A percentile compares a stretch with the other conserved stretches of the same genome.
These are phyloP conservation scores for Diachasmimorpha longicaudata DNA, from an alignment of 1,140 invertebrate species.

Conservation along the genomic window DNA sequence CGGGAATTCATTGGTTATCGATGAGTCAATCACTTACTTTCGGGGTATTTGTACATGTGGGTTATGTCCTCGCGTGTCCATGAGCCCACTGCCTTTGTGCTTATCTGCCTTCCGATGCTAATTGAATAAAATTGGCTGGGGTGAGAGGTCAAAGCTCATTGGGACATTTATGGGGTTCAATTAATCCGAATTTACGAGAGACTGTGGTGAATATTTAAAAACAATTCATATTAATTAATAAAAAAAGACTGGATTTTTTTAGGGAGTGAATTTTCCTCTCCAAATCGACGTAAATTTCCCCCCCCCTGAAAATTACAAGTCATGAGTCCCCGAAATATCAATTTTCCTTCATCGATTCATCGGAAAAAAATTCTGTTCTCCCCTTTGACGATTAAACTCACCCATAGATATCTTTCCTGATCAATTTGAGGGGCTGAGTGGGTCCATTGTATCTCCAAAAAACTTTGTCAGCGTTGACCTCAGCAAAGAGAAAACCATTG, in stretches of 20 bases:
- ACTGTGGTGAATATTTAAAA: no score
- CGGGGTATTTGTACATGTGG: constrained; percentile 84
- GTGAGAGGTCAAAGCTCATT: neutral
- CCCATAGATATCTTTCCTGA: constrained; percentile 76
- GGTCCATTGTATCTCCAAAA: constrained; percentile 84
- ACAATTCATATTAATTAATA: no score
- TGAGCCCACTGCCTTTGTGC: constrained; percentile 84
- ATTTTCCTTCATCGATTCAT: no score
- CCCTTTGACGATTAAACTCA: constrained; percentile 43
- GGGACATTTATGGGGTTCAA: neutral
- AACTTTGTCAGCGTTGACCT: constrained; percentile 89
- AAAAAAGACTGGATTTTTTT: no score
- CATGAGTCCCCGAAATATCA: no score
- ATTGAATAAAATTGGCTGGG: constrained; percentile 30
- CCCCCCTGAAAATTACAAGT: no score
- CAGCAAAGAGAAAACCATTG: constrained; percentile 82
- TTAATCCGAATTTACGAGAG: neutral
- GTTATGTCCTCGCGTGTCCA: constrained; percentile 88
- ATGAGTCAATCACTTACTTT: constrained; percentile 67
- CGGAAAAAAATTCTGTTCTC: no score
- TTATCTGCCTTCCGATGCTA: constrained; percentile 84
- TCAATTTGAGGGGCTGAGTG: constrained; percentile 79
- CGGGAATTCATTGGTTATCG: neutral
- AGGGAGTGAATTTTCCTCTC: no score
- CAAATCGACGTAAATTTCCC: no score